Base-by-base conservation (phyloP, 2,797 vertebrate genomes). In the Smutsia gigantea region DNA sequence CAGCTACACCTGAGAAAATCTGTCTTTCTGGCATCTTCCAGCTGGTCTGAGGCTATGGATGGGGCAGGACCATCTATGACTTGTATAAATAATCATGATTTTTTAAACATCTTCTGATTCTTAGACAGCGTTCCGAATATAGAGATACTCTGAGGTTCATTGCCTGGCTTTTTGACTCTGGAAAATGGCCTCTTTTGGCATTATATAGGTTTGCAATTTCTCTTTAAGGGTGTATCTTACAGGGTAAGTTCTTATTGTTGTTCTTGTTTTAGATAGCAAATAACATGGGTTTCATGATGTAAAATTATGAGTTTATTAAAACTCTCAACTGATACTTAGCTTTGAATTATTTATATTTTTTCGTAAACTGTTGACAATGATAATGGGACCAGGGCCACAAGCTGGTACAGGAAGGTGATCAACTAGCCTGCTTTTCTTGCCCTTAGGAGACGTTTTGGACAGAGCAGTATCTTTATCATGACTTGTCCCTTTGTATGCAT, bases 331-430 rank as follows among this genome's bases (percentile, higher is more conserved):
- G 81, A 31, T n/a, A 63, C 53, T 86, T 92, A 68, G 77, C 37
- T 90, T 83, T 92, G 66, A 92, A 89, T 92, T 82, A 95, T 95
- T 95, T 83, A 31, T 92, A 68, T 68, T 74, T 79, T 83, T 94
- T 64, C 53, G 55, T 81, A 91, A 88, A 86, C 68, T 69, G 7
- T 88, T 61, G 61, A 94, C 34, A 69, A 27, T 87, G 37, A 29
- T 90, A 71, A 79, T 4, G 37, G 39, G 49, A 84, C 49, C 25
- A 88, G 51, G 49, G 71, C 27, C 46, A 39, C 34, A 90, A 63
- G 51, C 64, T 90, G 42, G 34, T 46, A n/a, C 9, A 59, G 61
- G 72, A 75, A 75, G 49, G 66, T 53, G 61, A 85, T 17, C 31
- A 61, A 61, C 46, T 37, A 2, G 11, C 84, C 64, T 69, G 49